These are phyloP conservation scores for Archocentrus centrarchus DNA, from an alignment of 2,113 vertebrate genomes.

Conservation along the genomic window DNA sequence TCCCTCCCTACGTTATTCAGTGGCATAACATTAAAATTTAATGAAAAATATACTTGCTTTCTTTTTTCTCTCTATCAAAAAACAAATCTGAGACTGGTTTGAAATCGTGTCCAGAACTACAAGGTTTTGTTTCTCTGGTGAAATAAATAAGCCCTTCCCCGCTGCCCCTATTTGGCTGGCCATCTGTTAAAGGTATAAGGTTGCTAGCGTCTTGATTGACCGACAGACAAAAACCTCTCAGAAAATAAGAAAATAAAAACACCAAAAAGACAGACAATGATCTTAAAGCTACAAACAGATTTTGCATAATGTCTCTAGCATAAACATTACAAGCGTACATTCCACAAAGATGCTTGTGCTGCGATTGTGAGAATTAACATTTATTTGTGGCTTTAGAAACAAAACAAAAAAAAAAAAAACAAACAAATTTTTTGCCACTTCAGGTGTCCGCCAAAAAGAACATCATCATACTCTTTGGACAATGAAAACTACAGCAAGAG, in stretches of 20 bases:
- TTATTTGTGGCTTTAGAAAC: constrained; percentile 71
- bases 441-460: constrained; percentile 52
- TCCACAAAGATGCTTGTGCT: constrained; percentile 77
- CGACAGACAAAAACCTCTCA: constrained; percentile 45
- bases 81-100: constrained; percentile 34
- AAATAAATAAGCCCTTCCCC: constrained; percentile 79
- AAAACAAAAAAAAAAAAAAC: constrained; percentile 8
- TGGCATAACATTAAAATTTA: constrained; percentile 46
- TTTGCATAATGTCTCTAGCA: constrained; percentile 81
- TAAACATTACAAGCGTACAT: constrained; percentile 75
- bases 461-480: constrained; percentile 72
- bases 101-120: constrained; percentile 46
- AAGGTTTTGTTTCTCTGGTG: constrained; percentile 47
- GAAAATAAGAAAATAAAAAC: constrained; percentile 31
- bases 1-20: constrained; percentile 30
- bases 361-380: constrained; percentile 55
- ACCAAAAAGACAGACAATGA: constrained; percentile 54
- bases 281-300: constrained; percentile 79
- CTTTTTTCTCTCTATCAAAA: neutral
- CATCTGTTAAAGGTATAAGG: constrained; percentile 53
- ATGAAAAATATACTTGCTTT: constrained; percentile 28
- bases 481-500: constrained; percentile 66
- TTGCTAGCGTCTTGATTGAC: constrained; percentile 57
- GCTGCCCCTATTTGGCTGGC: constrained; percentile 65
- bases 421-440: constrained; percentile 55